Conservation (phyloP, 2,888 invertebrate species). For the Lacanobia wlatinum region DNA sequence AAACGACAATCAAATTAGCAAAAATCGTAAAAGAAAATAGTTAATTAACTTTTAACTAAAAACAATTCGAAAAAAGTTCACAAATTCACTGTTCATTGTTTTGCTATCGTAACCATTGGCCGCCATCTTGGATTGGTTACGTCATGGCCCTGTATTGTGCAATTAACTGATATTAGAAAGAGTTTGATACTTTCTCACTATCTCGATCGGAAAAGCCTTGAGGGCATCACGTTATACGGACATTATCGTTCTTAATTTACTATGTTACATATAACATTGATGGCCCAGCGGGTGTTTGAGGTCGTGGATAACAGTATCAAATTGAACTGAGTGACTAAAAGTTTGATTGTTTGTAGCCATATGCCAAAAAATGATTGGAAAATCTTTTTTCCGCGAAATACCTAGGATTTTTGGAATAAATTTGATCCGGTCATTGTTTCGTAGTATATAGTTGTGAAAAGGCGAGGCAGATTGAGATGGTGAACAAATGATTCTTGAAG, state of each 20-base stretch:
- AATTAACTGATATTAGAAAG: conserved; percentile 31
- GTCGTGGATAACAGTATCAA: conserved; percentile 28
- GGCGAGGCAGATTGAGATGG: too few relatives aligned
- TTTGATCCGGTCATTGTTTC: too few relatives aligned
- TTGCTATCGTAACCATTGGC: conserved; percentile 22
- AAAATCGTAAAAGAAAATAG: conserved; percentile 6
- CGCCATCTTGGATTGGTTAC: conserved; percentile 29
- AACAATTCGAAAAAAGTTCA: conserved; percentile 6
- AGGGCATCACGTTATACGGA: conserved; percentile 35
- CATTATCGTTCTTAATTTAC: conserved; percentile 39
- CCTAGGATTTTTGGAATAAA: neutral
- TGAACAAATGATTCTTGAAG: too few relatives aligned
- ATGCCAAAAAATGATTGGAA: neutral
- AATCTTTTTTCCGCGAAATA: neutral
- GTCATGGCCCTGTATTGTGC: conserved; percentile 36
- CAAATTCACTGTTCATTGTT: conserved; percentile 19
- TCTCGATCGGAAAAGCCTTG: conserved; percentile 47
- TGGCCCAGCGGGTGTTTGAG: conserved; percentile 26
- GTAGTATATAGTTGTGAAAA: neutral
- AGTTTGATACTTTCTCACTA: conserved; percentile 58
- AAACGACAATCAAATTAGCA: conserved; percentile 3
- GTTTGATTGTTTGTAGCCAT: neutral
- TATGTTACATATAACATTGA: conserved; percentile 7
- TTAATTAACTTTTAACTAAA: conserved; percentile 42
- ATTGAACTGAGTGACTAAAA: neutral